Base-by-base conservation (phyloP, 2,888 invertebrate species). In the Caenorhabditis sinica region DNA sequence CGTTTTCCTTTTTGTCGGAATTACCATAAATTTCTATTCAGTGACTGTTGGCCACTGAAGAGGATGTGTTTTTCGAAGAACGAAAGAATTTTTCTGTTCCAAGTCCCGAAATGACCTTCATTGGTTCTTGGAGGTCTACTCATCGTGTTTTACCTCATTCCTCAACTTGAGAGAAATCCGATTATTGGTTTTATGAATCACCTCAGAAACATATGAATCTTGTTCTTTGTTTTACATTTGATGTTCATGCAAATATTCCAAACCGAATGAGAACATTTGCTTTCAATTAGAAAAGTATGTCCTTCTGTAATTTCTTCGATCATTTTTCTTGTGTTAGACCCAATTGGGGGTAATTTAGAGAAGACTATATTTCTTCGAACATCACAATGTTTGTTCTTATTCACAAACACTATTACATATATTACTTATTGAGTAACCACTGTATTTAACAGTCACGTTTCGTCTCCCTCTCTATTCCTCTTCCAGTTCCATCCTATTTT, bases 21-120 rank as follows among this genome's bases (percentile, higher is more conserved):
- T 75, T 63, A 56, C 58, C 75, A 75, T 75, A 66, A 75, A 75
- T 66, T 75, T 28, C 75, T 40, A 74, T 60, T 63, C 61, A 51
- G 63, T 36, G 49, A 25, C 63, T 51, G 36, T 9, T 20, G 30
- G 15, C 30, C 3, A 30, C 65, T 9, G n/a, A 17, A 73, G 73
- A 45, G 25, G 73, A 33, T 5, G 36, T 23, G 8, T 28, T 6
- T 36, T 58, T 13, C 49, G 33, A 30, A 33, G 30, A 30, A 2
- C 17, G 23, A 49, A 51, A 73, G 61, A 40, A 49, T 40, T 45
- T 45, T 45, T n/a, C n/a, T n/a, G n/a, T n/a, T n/a, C n/a, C 36
- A 60, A 72, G 28, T 60, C 60, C 61, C 61, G 49, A 40, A 36
- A 30, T 65, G 63, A 65, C 63, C 75, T 63, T 75, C 75, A 56